A percentile compares a stretch with the other conserved stretches of the same genome.
Evolutionary conservation across 35 echinoderm and acorn worm genomes (phyloP).

Genomic region (Apostichopus parvimensis): DNA sequence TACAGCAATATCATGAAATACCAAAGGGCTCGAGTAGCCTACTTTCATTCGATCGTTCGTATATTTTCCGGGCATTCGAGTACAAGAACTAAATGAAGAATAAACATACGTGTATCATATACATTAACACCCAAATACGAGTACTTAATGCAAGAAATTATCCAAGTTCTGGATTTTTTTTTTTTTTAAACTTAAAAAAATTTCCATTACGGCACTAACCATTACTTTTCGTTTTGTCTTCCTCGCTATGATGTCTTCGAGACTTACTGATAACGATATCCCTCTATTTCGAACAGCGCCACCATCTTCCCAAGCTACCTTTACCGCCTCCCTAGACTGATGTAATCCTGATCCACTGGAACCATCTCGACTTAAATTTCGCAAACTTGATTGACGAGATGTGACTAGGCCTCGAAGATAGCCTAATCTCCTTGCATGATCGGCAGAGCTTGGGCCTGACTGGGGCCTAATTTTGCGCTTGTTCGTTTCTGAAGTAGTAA

Average conservation of each 20-base stretch:
- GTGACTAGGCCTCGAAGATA: conserved; percentile 18
- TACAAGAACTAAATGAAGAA: too few relatives aligned
- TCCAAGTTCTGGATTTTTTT: too few relatives aligned
- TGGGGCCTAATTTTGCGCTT: background rate
- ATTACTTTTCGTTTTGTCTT: background rate
- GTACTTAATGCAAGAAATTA: too few relatives aligned
- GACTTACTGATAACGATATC: background rate
- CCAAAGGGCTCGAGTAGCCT: too few relatives aligned
- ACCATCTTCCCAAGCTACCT: background rate
- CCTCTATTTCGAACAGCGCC: conserved; percentile 5
- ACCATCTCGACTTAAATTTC: background rate
- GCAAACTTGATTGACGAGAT: conserved; percentile 17
- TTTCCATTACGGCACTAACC: background rate
- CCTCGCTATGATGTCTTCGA: background rate
- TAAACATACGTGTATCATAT: too few relatives aligned
- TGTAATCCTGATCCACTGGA: background rate
- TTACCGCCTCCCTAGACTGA: background rate
- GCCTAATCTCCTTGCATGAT: conserved; percentile 7
- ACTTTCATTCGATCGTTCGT: too few relatives aligned
- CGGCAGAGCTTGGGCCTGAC: background rate
- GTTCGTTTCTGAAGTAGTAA: background rate
- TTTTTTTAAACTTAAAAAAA: too few relatives aligned
- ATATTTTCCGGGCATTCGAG: too few relatives aligned
- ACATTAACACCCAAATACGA: too few relatives aligned
- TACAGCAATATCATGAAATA: too few relatives aligned